phyloP scores from a whole-genome alignment of 2,113 vertebrate species.

The Pontoporia blainvillei region DNA sequence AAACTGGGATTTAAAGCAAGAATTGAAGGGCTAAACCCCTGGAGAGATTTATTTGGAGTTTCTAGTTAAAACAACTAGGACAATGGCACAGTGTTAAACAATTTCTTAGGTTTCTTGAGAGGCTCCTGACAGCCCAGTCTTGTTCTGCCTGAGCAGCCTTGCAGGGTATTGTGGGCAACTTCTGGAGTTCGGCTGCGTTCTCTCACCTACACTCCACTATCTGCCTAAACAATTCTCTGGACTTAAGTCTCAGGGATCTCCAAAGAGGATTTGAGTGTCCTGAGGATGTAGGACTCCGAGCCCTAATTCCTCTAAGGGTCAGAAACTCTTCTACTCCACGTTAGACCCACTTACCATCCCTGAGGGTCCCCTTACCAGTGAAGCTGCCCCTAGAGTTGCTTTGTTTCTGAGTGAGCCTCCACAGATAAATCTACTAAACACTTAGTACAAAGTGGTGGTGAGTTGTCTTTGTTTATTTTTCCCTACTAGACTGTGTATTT shows the following conservation, averaged over 20 bases:
- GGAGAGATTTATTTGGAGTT: not conserved
- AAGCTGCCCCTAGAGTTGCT: not conserved
- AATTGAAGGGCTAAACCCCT: not conserved
- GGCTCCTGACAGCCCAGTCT: not conserved
- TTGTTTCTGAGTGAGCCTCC: not conserved
- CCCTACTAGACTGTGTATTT: not conserved
- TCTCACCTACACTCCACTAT: not conserved
- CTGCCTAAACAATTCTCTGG: not conserved
- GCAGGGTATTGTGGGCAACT: not conserved
- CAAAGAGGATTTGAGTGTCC: not conserved
- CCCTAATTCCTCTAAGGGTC: not conserved
- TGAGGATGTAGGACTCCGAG: not conserved
- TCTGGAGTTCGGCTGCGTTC: not conserved
- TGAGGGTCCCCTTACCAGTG: not conserved
- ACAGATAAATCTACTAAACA: not conserved
- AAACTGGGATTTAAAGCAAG: not conserved
- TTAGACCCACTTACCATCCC: not conserved
- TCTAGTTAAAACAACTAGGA: not conserved
- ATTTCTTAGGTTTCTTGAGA: not conserved
- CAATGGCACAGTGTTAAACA: not conserved
- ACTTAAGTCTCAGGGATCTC: not conserved
- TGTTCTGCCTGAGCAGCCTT: not conserved
- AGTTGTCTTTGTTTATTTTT: not conserved
- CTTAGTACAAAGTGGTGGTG: not conserved
- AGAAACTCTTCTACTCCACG: not conserved